phyloP scores from a whole-genome alignment of 2,888 invertebrate genomes.

The Eristalis pertinax region DNA sequence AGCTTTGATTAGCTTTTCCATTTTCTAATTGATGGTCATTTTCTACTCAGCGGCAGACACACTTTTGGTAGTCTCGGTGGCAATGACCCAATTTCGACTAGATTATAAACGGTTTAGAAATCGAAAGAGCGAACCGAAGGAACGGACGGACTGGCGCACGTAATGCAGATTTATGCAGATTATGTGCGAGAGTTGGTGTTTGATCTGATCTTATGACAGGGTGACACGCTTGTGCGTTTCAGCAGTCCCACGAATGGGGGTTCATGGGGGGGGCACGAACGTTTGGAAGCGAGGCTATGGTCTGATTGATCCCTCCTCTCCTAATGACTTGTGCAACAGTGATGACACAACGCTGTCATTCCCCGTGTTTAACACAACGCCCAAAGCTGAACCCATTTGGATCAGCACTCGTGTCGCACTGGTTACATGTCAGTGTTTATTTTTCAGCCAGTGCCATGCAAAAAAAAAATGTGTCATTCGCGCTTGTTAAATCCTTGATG shows the following conservation, averaged over 20 bases:
- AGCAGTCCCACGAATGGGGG: background rate
- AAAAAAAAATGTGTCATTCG: background rate
- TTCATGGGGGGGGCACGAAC: too few relatives aligned
- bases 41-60: background rate
- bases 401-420: background rate
- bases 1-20: conserved; percentile 11
- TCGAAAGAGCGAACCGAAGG: background rate
- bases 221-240: background rate
- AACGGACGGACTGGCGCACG: background rate
- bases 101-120: background rate
- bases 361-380: background rate
- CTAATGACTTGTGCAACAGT: too few relatives aligned
- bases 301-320: too few relatives aligned
- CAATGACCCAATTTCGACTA: background rate
- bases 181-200: background rate
- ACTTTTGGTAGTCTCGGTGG: background rate
- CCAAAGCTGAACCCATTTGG: background rate
- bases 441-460: background rate
- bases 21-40: conserved; percentile 8
- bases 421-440: background rate
- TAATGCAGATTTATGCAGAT: background rate
- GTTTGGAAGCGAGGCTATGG: too few relatives aligned
- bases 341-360: background rate
- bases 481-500: background rate
- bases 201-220: background rate